Evolutionary conservation across 2,797 vertebrate species (phyloP), one percentile per base, ranked within the genome.

Genomic region (Crocodylus rhombifer): DNA sequence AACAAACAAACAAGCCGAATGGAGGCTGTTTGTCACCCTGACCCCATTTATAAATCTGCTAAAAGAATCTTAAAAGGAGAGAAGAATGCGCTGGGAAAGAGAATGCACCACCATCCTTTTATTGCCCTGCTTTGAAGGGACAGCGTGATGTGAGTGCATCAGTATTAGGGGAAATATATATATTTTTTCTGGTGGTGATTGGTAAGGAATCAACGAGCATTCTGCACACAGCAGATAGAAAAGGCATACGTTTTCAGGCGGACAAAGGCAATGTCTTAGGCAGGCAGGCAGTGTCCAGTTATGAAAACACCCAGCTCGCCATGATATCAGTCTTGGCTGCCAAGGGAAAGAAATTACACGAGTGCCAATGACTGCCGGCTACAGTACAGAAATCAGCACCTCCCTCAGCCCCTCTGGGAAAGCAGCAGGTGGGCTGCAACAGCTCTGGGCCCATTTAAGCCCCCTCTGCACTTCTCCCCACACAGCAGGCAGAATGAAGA

Each of bases 331-430:
- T 86, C 85, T 84, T 77, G 83, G 60, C 57, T 91, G 75, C 73
- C 57, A 76, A 78, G 69, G 83, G 30, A 61, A 56, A 36, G n/a
- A 87, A 71, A 18, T n/a, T 75, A 84, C 69, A 67, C 80, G 77
- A 90, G 42, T 80, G 28, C 55, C 74, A 36, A 3, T 17, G 17
- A 26, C 51, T 33, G 12, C 51, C 3, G 4, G 11, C 58, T 55
- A 33, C 15, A 5, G 3, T 17, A 3, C 1, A 28, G 71, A 58
- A 80, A 61, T 6, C 1, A 7, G 69, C 60, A 21, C 0, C 3
- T 20, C 14, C 3, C 11, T 51, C 75, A 55, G 12, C 51, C 83
- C 17, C 5, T 30, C 16, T 30, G 1, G 0, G 26, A 36, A 11
- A 77, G 4, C 56, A 58, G 21, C 26, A 13, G 0, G 0, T 57